Evolutionary conservation across 2,888 invertebrate species (phyloP).

Genomic region (Pardosa pseudoannulata): DNA sequence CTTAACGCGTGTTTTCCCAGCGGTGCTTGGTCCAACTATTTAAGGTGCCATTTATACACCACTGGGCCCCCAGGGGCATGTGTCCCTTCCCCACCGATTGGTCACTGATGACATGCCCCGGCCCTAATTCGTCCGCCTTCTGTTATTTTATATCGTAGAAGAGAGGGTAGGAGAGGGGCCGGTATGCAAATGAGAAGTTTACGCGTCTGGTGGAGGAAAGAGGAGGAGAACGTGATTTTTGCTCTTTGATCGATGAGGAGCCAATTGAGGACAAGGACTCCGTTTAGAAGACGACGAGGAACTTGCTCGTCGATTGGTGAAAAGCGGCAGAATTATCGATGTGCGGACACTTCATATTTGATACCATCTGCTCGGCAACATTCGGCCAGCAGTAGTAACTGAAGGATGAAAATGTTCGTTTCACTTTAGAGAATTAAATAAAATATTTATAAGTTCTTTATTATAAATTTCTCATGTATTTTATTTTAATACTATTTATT

Average conservation of each 20-base stretch:
- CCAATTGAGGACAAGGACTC: no score
- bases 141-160: slow-evolving; percentile 29
- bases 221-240: background rate
- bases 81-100: background rate
- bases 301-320: no score
- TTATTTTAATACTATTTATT: no score
- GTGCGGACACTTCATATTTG: no score
- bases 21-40: slow-evolving; percentile 47
- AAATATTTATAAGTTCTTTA: no score
- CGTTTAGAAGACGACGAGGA: no score
- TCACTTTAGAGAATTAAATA: no score
- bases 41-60: slow-evolving; percentile 72
- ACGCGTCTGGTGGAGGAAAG: background rate
- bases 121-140: slow-evolving; percentile 58
- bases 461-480: no score
- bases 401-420: no score
- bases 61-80: slow-evolving; percentile 41
- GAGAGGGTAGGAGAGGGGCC: background rate
- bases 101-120: slow-evolving; percentile 42
- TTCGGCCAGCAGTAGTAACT: no score
- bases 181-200: slow-evolving; percentile 47
- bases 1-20: slow-evolving; percentile 25
- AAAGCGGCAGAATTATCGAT: no score
- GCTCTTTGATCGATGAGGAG: background rate
- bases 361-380: no score